phyloP scores from a whole-genome alignment of 1,140 invertebrate genomes.

The Drosophila burlai region DNA sequence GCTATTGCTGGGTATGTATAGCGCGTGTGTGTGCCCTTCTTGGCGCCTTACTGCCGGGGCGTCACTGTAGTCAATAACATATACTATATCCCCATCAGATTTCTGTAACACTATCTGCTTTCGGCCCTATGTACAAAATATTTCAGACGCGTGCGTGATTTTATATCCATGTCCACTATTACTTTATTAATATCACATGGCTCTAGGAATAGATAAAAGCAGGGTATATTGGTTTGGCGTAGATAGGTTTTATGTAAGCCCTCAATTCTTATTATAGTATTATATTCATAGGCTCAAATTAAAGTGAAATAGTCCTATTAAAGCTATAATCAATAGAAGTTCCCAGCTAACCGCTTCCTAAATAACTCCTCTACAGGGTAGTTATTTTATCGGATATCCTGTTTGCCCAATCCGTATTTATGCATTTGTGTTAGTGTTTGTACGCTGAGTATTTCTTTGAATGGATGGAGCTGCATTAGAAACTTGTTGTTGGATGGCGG shows the following conservation, averaged over 20 bases:
- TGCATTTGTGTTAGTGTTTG: slow-evolving; percentile 22
- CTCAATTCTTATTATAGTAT: not conserved
- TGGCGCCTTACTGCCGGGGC: slow-evolving; percentile 41
- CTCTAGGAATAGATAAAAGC: not conserved
- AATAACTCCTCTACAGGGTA: slow-evolving; percentile 9
- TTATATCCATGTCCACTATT: slow-evolving; percentile 7
- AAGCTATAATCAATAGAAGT: not conserved
- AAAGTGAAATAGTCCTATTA: not conserved
- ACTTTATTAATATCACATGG: slow-evolving; percentile 33
- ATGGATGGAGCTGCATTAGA: slow-evolving; percentile 75
- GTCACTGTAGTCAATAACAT: slow-evolving; percentile 49
- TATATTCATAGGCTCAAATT: no score
- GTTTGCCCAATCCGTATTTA: slow-evolving; percentile 3
- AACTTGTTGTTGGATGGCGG: slow-evolving; percentile 68
- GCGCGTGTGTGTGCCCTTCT: slow-evolving; percentile 28
- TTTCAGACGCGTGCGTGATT: slow-evolving; percentile 10
- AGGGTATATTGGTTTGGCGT: not conserved
- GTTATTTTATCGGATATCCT: slow-evolving; percentile 14
- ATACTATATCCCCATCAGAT: slow-evolving; percentile 20
- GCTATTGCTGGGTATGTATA: slow-evolving; percentile 71
- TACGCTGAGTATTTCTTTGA: slow-evolving; percentile 69
- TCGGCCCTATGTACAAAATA: not conserved
- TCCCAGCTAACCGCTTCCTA: no score
- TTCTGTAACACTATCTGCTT: slow-evolving; percentile 12
- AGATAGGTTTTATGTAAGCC: not conserved